phyloP scores from a whole-genome alignment of 2,797 vertebrate species.

The Gephyroberyx darwinii region DNA sequence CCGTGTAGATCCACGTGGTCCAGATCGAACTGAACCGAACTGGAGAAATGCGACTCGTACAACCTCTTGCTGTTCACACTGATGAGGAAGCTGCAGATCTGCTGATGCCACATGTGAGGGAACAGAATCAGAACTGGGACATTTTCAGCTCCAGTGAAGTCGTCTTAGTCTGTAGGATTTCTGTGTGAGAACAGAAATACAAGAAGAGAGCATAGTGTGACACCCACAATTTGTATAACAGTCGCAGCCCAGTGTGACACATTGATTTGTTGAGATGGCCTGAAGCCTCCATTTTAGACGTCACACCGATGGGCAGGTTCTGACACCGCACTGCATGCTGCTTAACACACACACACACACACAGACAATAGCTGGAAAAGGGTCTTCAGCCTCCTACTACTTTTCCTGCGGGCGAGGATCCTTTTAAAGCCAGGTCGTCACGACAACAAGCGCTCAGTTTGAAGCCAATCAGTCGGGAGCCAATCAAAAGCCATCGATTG shows the following conservation, averaged over 20 bases:
- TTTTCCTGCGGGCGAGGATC: slow-evolving; percentile 26
- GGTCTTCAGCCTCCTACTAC: slow-evolving; percentile 19
- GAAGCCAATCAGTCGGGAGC: slow-evolving; percentile 37
- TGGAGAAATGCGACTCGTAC: too few species aligned
- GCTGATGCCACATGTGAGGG: too few species aligned
- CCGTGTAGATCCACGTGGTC: too few species aligned
- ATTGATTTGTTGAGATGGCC: neutral
- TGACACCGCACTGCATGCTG: too few species aligned
- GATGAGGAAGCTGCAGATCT: too few species aligned
- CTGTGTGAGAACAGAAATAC: too few species aligned
- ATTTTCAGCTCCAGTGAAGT: too few species aligned
- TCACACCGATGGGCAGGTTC: neutral
- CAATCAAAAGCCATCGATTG: slow-evolving; percentile 62
- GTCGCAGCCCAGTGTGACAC: neutral
- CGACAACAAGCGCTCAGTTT: slow-evolving; percentile 32
- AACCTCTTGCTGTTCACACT: too few species aligned
- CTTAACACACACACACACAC: neutral
- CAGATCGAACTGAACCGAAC: too few species aligned
- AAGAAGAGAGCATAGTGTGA: neutral
- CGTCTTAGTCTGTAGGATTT: too few species aligned
- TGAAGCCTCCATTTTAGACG: neutral
- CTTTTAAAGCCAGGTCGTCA: slow-evolving; percentile 41
- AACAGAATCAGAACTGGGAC: too few species aligned
- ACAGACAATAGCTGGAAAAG: neutral
- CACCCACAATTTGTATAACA: neutral